Conservation (phyloP, 2,797 vertebrate genomes). For the Neosilurus mollespiculum region DNA sequence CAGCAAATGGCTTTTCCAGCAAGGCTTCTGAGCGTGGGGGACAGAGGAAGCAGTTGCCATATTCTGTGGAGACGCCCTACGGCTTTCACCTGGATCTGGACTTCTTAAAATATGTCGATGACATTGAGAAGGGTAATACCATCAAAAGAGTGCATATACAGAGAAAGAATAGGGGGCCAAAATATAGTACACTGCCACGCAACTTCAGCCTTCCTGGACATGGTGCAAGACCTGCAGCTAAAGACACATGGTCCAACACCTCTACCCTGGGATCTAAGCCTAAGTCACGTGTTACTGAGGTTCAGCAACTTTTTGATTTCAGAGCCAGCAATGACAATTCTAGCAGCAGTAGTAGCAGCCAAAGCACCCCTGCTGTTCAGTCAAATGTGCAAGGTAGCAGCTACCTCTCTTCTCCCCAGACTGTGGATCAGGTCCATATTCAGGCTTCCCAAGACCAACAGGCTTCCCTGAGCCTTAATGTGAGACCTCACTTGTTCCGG, state of each 20-base stretch:
- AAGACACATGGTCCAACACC: conserved; percentile 80
- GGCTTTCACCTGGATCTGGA: conserved; percentile 97
- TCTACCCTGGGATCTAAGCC: conserved; percentile 78
- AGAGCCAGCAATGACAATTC: conserved; percentile 62
- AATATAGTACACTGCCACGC: conserved; percentile 93
- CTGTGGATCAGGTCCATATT: conserved; percentile 57
- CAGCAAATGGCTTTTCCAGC: conserved; percentile 79
- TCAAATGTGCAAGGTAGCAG: conserved; percentile 61
- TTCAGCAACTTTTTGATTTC: conserved; percentile 73
- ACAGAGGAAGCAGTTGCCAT: conserved; percentile 85
- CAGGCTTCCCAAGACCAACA: conserved; percentile 60
- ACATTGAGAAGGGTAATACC: conserved; percentile 98
- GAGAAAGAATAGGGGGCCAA: conserved; percentile 86
- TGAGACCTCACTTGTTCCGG: conserved; percentile 86
- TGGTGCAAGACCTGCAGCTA: conserved; percentile 69
- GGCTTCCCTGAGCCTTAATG: conserved; percentile 58
- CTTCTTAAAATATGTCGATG: conserved; percentile 97
- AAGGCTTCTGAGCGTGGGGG: conserved; percentile 76
- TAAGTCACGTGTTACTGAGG: conserved; percentile 79
- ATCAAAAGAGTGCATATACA: conserved; percentile 93
- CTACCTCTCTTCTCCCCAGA: conserved; percentile 64
- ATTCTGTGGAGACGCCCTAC: conserved; percentile 96
- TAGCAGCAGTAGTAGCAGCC: conserved; percentile 42
- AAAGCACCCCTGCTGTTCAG: conserved; percentile 48
- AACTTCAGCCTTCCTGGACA: conserved; percentile 94